Evolutionary conservation across 2,888 invertebrate species (phyloP), one percentile per base, ranked within the genome.

Genomic region (Netelia inedita): DNA sequence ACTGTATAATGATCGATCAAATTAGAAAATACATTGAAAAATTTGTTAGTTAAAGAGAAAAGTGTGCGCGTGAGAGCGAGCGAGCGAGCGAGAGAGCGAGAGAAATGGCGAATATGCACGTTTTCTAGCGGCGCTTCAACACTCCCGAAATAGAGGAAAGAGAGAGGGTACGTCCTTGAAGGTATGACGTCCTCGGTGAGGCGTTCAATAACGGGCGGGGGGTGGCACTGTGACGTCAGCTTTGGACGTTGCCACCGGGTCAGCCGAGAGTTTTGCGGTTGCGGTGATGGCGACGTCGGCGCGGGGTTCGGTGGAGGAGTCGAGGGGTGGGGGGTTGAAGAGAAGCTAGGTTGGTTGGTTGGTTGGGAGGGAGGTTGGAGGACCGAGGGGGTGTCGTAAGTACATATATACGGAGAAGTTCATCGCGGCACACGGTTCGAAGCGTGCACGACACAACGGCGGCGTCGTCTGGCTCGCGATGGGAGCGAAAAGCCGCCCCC

Each of bases 211-310:
- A 89, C 90, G 89, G 91, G 90, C 89, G 89, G 91, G 89, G 91
- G 92, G 92, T 92, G 92, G 89, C 85, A 85, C 84, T 79, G 89
- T 92, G 92, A 93, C 93, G 93, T 93, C 92, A 93, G 89, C 85
- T 83, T 87, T 89, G 84, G 87, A 89, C 88, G 87, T 85, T 86
- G 87, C 87, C 86, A 88, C 84, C 85, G 82, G 68, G 83, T 43
- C 79, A 50, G 59, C 75, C 57, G 50, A 46, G 46, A 46, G 14
- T 46, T 46, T 10, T 46, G 46, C 46, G 46, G 14, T 14, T 10
- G 46, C 46, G 46, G 46, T 1, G 9, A 5, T 66, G 11, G 59
- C 23, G 21, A 35, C 46, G 59, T 46, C 57, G 14, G 14, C 35
- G 19, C 43, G 14, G 14, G 19, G 19, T 35, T 21, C 57, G 41